These are phyloP conservation scores for Rhopalosiphum nymphaeae DNA, from an alignment of 2,888 invertebrate genomes.

Conservation along the genomic window DNA sequence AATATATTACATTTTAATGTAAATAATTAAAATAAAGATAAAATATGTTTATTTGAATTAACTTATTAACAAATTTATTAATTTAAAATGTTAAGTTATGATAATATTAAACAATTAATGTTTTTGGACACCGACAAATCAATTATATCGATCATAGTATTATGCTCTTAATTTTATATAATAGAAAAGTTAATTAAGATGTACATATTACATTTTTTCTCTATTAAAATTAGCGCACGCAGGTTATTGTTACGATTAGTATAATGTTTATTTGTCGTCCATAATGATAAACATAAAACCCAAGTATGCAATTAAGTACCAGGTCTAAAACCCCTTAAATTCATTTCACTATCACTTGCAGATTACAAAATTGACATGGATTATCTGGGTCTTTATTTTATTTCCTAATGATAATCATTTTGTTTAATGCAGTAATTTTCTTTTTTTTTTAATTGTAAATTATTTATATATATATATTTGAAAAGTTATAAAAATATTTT, in stretches of 20 bases:
- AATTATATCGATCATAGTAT: not conserved
- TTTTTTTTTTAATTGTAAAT: not conserved
- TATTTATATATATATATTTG: not conserved
- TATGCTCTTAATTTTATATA: not conserved
- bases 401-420: constrained; percentile 13
- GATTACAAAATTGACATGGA: constrained; percentile 44
- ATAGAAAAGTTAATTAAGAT: not conserved
- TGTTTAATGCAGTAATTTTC: not conserved
- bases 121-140: not conserved
- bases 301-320: constrained; percentile 38
- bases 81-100: not conserved
- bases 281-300: constrained; percentile 49
- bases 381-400: constrained; percentile 42
- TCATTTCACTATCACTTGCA: constrained; percentile 38
- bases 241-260: constrained; percentile 2
- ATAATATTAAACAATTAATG: not conserved
- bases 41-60: not conserved
- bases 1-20: not conserved
- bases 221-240: not conserved
- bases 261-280: constrained; percentile 34
- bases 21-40: not conserved
- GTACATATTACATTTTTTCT: not conserved
- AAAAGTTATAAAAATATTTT: not conserved
- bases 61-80: not conserved
- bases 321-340: constrained; percentile 31